Base-by-base conservation (phyloP, 1,140 invertebrate species). In the Euglossa dilemma region DNA sequence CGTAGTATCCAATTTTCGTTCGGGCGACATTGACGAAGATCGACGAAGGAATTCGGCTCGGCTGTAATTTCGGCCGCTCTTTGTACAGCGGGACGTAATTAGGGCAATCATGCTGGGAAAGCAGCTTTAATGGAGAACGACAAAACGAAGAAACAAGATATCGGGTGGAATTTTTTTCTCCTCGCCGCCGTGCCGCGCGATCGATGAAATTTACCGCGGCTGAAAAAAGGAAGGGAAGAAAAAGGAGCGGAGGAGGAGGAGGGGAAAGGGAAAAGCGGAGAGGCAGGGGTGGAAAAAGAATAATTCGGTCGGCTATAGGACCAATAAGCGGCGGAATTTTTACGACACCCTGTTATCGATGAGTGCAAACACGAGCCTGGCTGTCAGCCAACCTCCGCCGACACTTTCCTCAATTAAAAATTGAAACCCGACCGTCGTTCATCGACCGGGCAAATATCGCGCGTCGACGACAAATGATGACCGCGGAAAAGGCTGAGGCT, bases 271-370 rank as follows among this genome's bases (percentile, higher is more conserved):
- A n/a, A n/a, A n/a, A n/a, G n/a, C n/a, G n/a, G n/a, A n/a, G n/a
- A n/a, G n/a, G n/a, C n/a, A n/a, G n/a, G 45, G 11, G 20, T 23
- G 25, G 12, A 25, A 18, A 20, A 36, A 36, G 77, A 52, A 69
- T 45, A 64, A 74, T 73, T 72, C 54, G 77, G 20, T 56, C 28
- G 50, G 61, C 78, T 70, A 75, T 45, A 36, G 36, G 64, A 81
- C 64, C 83, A 84, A 84, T 84, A 84, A 84, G 83, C 83, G 78
- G 56, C 23, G 50, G 78, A 73, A 81, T 84, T 84, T 84, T 84
- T 75, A 75, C 78, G 83, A 81, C 78, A 73, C 63, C 70, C 70
- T 61, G 70, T 84, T 84, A 81, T 84, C 83, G 83, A 84, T 75
- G 83, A 72, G 61, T 50, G 83, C 71, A 84, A 84, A 84, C 83